Conservation (phyloP, 53 echinoderm and acorn worm genomes). For the Antedon mediterranea region DNA sequence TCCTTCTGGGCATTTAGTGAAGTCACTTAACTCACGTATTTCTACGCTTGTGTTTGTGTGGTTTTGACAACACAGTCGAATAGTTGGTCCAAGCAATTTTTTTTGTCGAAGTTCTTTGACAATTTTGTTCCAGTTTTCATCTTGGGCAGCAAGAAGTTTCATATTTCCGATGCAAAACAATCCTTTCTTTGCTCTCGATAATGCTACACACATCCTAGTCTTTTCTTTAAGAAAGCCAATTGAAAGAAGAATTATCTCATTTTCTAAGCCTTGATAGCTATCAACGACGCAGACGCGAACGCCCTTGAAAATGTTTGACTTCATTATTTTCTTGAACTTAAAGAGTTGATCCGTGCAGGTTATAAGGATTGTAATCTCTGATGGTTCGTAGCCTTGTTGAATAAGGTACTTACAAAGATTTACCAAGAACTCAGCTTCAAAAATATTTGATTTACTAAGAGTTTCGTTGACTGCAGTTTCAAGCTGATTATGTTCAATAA, state of each 20-base stretch:
- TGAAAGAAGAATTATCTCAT: conserved; percentile 41
- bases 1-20: conserved; percentile 51
- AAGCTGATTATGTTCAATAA: conserved; percentile 26
- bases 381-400: conserved; percentile 23
- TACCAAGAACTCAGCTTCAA: conserved; percentile 26
- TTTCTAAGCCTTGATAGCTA: conserved; percentile 38
- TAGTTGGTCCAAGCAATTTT: conserved; percentile 16
- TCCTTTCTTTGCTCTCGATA: conserved; percentile 39
- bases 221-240: conserved; percentile 27
- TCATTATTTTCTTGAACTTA: conserved; percentile 16
- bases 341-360: conserved; percentile 17
- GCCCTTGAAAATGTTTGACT: not conserved
- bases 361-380: conserved; percentile 35
- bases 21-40: conserved; percentile 15
- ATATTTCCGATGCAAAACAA: conserved; percentile 80
- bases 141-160: conserved; percentile 17
- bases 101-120: conserved; percentile 18
- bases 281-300: conserved; percentile 31
- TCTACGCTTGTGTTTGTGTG: conserved; percentile 37
- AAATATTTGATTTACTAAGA: conserved; percentile 17
- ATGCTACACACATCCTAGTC: conserved; percentile 22
- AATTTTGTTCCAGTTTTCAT: conserved; percentile 29
- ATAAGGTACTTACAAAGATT: conserved; percentile 22
- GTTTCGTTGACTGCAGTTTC: conserved; percentile 27
- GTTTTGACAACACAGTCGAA: conserved; percentile 50